Conservation (phyloP, 1,140 invertebrate species). For the Bombus terrestris region DNA sequence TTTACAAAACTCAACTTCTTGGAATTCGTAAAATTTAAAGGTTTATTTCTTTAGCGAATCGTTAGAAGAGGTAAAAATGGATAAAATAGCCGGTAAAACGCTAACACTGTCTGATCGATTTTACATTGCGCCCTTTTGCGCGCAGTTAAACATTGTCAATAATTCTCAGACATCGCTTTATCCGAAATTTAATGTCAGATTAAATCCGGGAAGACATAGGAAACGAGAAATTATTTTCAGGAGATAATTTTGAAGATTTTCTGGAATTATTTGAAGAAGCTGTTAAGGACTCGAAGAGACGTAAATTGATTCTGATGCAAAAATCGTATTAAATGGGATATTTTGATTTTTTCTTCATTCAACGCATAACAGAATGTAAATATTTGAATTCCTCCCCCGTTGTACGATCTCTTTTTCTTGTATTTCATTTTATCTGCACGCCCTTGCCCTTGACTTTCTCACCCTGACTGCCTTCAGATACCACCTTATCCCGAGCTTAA, state of each 20-base stretch:
- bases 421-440: slow-evolving; percentile 47
- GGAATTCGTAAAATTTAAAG: slow-evolving; percentile 71
- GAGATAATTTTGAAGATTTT: neutral
- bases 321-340: neutral
- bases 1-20: slow-evolving; percentile 54
- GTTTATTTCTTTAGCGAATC: slow-evolving; percentile 57
- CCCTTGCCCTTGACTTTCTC: slow-evolving; percentile 67
- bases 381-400: slow-evolving; percentile 30
- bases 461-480: slow-evolving; percentile 50
- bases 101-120: slow-evolving; percentile 34
- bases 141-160: slow-evolving; percentile 5
- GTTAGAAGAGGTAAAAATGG: slow-evolving; percentile 7
- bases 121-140: slow-evolving; percentile 25
- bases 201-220: neutral
- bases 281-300: neutral
- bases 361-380: slow-evolving; percentile 20
- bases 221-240: neutral
- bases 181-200: slow-evolving; percentile 56
- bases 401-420: slow-evolving; percentile 36
- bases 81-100: slow-evolving; percentile 45
- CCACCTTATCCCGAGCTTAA: slow-evolving; percentile 65
- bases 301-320: neutral
- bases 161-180: slow-evolving; percentile 44
- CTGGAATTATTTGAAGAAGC: neutral
- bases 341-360: neutral